Evolutionary conservation across 2,888 invertebrate species (phyloP), one percentile per base, ranked within the genome.

Genomic region (Eudasyphora cyanicolor): DNA sequence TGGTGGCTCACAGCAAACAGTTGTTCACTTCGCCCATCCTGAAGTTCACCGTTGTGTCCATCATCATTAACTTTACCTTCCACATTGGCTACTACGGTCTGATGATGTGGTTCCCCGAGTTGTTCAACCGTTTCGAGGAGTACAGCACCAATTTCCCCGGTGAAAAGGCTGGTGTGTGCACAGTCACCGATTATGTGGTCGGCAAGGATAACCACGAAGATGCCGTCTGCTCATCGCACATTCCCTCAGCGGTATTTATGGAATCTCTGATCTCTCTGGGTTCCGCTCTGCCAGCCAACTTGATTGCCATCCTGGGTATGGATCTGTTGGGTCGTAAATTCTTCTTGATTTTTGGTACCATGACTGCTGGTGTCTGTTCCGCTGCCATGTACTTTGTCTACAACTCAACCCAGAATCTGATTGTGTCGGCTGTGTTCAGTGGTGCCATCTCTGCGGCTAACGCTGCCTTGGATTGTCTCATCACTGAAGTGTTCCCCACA

Each of bases 91-190:
- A 98, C 92, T 98, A 98, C 91, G 98, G 98, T 54, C 93, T 98
- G 76, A 97, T 97, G 97, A 97, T 98, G 97, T 98, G 98, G 98
- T 98, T 98, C 93, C 98, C 98, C 0, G 98, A 98, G 92, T 94
- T 98, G 90, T 98, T 98, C 93, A 97, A 96, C 91, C 95, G 98
- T 67, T 97, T 97, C 91, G 96, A 97, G 92, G 96, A 96, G 90
- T 97, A 94, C 93, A 94, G 95, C 71, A 93, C 94, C 74, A 93
- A 93, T 38, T 94, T 96, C 92, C 95, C 95, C 71, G 94, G 94
- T 87, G 93, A 94, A 69, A 85, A 79, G 71, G 95, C 95, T 0
- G 94, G 94, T 86, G 96, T 96, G 77, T 97, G 97, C 89, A 92
- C 94, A 84, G 97, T 97, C 79, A 97, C 96, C 14, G 93, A 95